Conservation (phyloP, 2,888 invertebrate genomes). For the Meiosimyza decipiens region DNA sequence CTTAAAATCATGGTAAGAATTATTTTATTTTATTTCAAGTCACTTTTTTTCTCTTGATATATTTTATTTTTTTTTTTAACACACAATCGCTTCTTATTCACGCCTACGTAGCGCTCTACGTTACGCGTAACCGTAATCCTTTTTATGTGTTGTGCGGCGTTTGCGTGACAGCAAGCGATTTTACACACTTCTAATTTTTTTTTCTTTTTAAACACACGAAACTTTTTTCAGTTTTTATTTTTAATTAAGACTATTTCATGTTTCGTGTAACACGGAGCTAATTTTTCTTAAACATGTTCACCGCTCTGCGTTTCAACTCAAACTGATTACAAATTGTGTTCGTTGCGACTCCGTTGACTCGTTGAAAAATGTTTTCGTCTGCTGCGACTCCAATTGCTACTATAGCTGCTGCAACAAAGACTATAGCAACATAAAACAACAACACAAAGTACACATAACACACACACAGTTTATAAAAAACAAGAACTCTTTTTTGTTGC, state of each 20-base stretch:
- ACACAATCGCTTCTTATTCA: conserved; percentile 42
- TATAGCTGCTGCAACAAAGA: conserved; percentile 45
- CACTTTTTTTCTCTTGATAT: conserved; percentile 37
- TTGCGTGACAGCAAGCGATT: conserved; percentile 31
- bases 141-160: conserved; percentile 34
- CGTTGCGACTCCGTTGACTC: conserved; percentile 64
- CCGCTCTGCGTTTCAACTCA: conserved; percentile 66
- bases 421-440: conserved; percentile 14
- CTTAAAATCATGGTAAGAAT: conserved; percentile 30
- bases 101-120: conserved; percentile 27
- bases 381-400: conserved; percentile 30
- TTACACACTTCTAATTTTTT: not conserved
- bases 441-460: conserved; percentile 6
- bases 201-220: not conserved
- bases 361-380: conserved; percentile 57
- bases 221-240: conserved; percentile 34
- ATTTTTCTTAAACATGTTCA: conserved; percentile 63
- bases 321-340: conserved; percentile 65
- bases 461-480: conserved; percentile 6
- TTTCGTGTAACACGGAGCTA: conserved; percentile 51
- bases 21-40: conserved; percentile 34
- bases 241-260: conserved; percentile 15
- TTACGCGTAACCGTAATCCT: conserved; percentile 53
- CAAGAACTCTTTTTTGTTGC: conserved; percentile 28
- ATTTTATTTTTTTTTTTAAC: conserved; percentile 30